Evolutionary conservation across 2,797 vertebrate species (phyloP).

Genomic region (Pyrrhura leucotis): DNA sequence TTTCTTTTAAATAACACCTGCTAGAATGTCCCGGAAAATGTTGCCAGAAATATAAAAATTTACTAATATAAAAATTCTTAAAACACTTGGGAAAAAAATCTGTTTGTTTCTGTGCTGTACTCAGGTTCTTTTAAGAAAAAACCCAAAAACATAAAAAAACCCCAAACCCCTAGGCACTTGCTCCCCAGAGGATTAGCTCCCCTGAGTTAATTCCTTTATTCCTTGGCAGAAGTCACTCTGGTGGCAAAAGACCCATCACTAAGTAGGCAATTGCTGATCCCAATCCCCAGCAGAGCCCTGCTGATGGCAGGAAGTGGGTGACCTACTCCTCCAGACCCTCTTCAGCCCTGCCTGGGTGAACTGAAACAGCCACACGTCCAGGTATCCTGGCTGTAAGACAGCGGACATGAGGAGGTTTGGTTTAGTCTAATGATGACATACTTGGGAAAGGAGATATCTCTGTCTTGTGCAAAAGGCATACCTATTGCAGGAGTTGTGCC

Average conservation of each 20-base stretch:
- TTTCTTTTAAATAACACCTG: not conserved
- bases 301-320: rapidly evolving
- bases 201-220: not conserved
- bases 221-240: not conserved
- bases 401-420: rapidly evolving
- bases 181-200: not conserved
- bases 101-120: not conserved
- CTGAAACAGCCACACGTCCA: not conserved
- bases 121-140: not conserved
- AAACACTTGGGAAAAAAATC: not conserved
- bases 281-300: rapidly evolving
- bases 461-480: not conserved
- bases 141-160: rapidly evolving
- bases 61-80: too few species aligned
- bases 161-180: not conserved
- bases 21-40: not conserved
- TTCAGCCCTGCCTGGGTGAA: too few species aligned
- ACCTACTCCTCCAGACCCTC: not conserved
- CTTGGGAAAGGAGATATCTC: not conserved
- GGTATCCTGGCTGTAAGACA: too few species aligned
- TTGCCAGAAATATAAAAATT: not conserved
- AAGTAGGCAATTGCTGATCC: not conserved
- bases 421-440: not conserved
- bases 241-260: not conserved
- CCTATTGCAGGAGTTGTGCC: not conserved